A percentile compares a stretch with the other conserved stretches of the same genome.
Evolutionary conservation across 2,888 invertebrate species (phyloP).

Genomic region (Lasioglossum morio): DNA sequence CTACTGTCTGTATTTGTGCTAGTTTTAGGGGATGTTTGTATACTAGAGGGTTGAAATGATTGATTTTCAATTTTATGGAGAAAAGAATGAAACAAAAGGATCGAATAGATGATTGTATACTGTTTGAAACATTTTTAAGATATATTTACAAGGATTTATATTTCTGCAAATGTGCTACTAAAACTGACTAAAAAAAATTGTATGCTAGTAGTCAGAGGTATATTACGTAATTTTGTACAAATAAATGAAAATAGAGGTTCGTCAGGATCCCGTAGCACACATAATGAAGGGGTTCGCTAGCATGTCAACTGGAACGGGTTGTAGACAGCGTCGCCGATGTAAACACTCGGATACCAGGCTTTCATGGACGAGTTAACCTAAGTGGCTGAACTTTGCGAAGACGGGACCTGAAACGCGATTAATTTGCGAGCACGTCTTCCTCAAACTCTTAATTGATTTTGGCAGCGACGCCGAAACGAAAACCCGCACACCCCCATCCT

Average conservation of each 20-base stretch:
- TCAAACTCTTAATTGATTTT: conserved; percentile 41
- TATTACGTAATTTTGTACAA: neutral
- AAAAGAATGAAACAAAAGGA: neutral
- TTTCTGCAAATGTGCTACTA: too few relatives aligned
- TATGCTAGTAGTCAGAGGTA: too few relatives aligned
- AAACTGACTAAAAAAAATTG: too few relatives aligned
- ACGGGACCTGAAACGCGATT: conserved; percentile 31
- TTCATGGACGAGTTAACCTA: conserved; percentile 32
- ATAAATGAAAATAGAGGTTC: neutral
- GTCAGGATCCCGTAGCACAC: neutral
- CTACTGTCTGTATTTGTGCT: too few relatives aligned
- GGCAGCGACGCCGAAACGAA: conserved; percentile 15
- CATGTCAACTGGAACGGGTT: neutral
- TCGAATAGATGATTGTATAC: too few relatives aligned
- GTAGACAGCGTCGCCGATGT: conserved; percentile 1
- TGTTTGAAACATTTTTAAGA: too few relatives aligned
- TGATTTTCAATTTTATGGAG: neutral
- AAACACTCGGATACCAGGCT: conserved; percentile 34
- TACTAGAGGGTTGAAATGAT: neutral
- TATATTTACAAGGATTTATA: too few relatives aligned
- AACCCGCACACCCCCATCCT: neutral
- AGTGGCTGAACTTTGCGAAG: conserved; percentile 39
- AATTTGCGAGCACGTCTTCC: conserved; percentile 40
- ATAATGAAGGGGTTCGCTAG: neutral
- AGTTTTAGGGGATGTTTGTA: too few relatives aligned